Conservation (phyloP, 2,113 vertebrate species). For the Bothrops jararaca region DNA sequence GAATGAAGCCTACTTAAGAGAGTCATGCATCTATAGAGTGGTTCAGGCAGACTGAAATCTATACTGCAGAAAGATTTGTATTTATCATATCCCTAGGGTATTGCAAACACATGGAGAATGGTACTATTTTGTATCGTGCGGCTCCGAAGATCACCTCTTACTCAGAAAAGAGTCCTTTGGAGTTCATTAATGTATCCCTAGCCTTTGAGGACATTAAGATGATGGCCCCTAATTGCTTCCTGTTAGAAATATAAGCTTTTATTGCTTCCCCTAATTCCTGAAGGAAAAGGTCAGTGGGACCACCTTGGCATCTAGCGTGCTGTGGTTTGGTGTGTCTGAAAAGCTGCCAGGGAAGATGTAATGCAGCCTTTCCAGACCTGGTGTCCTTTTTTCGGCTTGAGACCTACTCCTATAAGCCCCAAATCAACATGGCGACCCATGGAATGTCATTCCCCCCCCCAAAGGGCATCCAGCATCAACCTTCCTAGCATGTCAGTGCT, state of each 20-base stretch:
- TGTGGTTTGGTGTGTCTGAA: background rate
- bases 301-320: background rate
- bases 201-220: background rate
- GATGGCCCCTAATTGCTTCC: background rate
- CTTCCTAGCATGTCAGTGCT: background rate
- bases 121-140: slow-evolving; percentile 39
- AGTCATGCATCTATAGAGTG: background rate
- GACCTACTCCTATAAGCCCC: background rate
- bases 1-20: slow-evolving; percentile 21
- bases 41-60: background rate
- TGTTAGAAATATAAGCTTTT: background rate
- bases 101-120: slow-evolving; percentile 30
- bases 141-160: slow-evolving; percentile 29
- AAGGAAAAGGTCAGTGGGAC: background rate
- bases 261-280: background rate
- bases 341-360: background rate
- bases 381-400: background rate
- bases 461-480: background rate
- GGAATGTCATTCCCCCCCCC: background rate
- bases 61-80: background rate
- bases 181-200: slow-evolving; percentile 22
- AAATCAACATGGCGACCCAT: background rate
- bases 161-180: slow-evolving; percentile 40
- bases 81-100: background rate
- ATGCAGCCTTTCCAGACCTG: background rate